These are phyloP conservation scores for Gasterosteus nipponicus DNA, from an alignment of 2,113 vertebrate genomes.

Conservation along the genomic window DNA sequence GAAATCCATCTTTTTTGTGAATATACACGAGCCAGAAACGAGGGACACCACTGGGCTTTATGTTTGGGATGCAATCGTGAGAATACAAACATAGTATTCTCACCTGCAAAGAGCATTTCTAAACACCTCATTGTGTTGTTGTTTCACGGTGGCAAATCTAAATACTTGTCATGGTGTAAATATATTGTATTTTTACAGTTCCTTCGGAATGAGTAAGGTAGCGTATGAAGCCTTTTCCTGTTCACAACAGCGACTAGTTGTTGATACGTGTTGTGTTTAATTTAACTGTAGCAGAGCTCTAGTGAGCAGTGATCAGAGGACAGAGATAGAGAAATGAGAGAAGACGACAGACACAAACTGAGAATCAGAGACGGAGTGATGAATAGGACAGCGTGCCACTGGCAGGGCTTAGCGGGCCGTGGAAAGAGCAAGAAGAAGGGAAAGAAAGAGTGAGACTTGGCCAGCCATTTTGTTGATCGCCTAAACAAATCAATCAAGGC, in stretches of 20 bases:
- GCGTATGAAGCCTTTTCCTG: background rate
- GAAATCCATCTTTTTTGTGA: background rate
- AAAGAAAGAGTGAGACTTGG: conserved; percentile 54
- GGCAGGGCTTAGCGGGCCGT: conserved; percentile 46
- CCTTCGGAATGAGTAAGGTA: background rate
- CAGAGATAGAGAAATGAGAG: conserved; percentile 29
- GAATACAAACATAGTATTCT: background rate
- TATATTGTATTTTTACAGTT: background rate
- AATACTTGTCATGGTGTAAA: background rate
- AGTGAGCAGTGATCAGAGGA: conserved; percentile 18
- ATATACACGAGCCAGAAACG: background rate
- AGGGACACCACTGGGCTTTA: background rate
- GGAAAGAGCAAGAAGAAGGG: conserved; percentile 39
- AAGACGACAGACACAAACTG: conserved; percentile 46
- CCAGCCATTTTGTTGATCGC: conserved; percentile 77
- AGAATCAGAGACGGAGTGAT: conserved; percentile 51
- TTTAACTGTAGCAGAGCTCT: conserved; percentile 21
- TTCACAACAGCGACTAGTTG: background rate
- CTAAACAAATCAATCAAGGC: conserved; percentile 82
- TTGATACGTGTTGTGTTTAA: conserved; percentile 36
- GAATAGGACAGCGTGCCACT: conserved; percentile 52
- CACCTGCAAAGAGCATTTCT: background rate
- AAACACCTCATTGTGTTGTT: background rate
- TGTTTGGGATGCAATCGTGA: background rate
- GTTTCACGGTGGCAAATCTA: background rate